Evolutionary conservation across 2,797 vertebrate genomes (phyloP).

Genomic region (Pteropus rufus): DNA sequence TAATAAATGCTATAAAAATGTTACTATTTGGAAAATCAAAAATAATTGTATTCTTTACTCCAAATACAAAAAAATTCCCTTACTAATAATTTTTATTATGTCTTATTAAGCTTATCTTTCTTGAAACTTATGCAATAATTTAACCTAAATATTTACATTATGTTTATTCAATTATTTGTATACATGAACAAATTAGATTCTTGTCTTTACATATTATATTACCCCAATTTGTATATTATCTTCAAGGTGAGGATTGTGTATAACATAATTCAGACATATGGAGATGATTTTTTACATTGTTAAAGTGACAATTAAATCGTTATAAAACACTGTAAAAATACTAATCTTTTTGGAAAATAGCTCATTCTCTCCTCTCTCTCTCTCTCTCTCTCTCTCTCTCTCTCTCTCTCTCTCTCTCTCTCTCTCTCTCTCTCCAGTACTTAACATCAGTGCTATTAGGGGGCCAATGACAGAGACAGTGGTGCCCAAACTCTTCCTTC

Average conservation of each 20-base stretch:
- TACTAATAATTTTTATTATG: background rate
- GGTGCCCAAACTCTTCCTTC: background rate
- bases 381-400: background rate
- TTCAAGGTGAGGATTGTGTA: background rate
- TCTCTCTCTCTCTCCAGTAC: background rate
- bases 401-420: background rate
- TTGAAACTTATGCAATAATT: background rate
- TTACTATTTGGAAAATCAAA: background rate
- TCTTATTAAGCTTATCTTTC: background rate
- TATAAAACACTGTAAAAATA: background rate
- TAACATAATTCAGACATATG: background rate
- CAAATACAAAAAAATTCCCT: background rate
- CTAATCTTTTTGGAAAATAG: background rate
- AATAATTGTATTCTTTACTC: background rate
- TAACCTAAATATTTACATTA: background rate
- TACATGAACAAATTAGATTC: background rate
- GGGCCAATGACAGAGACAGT: background rate
- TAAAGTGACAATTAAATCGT: background rate
- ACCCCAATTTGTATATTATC: background rate
- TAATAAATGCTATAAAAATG: slow-evolving; percentile 7
- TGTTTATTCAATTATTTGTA: background rate
- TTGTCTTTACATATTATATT: background rate
- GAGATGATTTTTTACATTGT: background rate
- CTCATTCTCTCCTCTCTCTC: background rate
- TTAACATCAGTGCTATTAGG: background rate